Percentiles rank a stretch among this genome's conserved stretches.
Conservation (phyloP, 2,797 vertebrate genomes). For the Acipenser oxyrinchus region DNA sequence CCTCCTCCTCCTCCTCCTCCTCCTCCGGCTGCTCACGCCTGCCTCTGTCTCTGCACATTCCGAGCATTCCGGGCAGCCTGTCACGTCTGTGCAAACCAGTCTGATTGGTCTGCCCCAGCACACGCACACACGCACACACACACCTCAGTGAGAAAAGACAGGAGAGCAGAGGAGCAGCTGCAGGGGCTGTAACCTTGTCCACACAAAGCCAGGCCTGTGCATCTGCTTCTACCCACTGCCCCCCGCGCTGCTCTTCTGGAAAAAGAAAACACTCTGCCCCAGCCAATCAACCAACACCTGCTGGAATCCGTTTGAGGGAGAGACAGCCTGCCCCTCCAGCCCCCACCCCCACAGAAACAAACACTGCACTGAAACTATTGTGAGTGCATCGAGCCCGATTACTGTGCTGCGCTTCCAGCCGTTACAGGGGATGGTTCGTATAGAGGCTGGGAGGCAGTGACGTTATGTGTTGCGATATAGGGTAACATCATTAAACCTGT, state of each 20-base stretch:
- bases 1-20: conserved; percentile 20
- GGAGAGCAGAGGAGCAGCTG: conserved; percentile 30
- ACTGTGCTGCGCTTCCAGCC: no score
- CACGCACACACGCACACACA: conserved; percentile 20
- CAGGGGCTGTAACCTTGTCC: conserved; percentile 49
- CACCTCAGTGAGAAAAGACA: neutral
- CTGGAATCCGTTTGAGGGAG: neutral
- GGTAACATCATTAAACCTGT: no score
- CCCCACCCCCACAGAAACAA: no score
- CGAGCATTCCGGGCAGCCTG: conserved; percentile 77
- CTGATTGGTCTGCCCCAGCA: conserved; percentile 55
- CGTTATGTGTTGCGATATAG: no score
- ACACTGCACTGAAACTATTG: no score
- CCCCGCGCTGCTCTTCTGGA: neutral
- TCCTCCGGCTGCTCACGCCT: conserved; percentile 58
- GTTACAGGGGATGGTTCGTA: no score
- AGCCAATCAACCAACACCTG: neutral
- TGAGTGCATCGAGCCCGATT: no score
- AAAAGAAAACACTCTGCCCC: neutral
- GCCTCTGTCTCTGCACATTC: conserved; percentile 83
- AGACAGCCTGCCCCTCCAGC: no score
- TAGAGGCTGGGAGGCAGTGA: no score
- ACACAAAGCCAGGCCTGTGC: conserved; percentile 60
- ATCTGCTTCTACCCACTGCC: conserved; percentile 2
- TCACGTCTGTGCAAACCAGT: conserved; percentile 83